phyloP scores from a whole-genome alignment of 1,140 invertebrate species.

The Drosophila pseudoobscura region DNA sequence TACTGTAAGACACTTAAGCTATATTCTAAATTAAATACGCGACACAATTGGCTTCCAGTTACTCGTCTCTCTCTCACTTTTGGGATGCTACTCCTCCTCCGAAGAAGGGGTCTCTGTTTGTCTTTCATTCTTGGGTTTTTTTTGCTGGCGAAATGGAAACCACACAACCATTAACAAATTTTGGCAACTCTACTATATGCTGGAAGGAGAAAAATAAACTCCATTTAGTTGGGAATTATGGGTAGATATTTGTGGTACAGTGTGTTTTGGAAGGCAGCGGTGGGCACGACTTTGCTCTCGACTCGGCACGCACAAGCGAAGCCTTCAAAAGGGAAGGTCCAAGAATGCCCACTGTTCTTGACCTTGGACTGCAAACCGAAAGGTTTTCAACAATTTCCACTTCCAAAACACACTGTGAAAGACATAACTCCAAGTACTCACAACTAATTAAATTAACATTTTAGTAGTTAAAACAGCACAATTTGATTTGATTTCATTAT shows the following conservation, averaged over 20 bases:
- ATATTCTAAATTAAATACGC: constrained; percentile 41
- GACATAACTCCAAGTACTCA: constrained; percentile 32
- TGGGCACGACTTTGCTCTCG: too few species aligned
- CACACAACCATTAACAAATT: constrained; percentile 77
- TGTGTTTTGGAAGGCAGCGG: too few species aligned
- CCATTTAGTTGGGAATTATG: too few species aligned
- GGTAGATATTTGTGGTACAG: too few species aligned
- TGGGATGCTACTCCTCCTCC: not conserved
- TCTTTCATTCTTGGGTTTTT: constrained; percentile 19
- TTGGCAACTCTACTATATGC: constrained; percentile 76
- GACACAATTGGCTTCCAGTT: constrained; percentile 42
- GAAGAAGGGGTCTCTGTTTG: constrained; percentile 9
- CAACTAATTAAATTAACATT: constrained; percentile 75
- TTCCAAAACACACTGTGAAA: too few species aligned
- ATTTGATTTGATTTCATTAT: constrained; percentile 64
- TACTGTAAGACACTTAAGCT: constrained; percentile 39
- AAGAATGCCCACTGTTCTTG: too few species aligned
- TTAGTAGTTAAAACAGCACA: constrained; percentile 68
- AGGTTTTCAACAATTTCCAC: too few species aligned
- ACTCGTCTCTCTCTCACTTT: constrained; percentile 4
- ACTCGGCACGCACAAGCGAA: too few species aligned
- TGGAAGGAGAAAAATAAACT: constrained; percentile 22
- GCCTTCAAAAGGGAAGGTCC: too few species aligned
- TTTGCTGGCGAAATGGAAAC: constrained; percentile 60
- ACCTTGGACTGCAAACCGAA: too few species aligned